A percentile compares a stretch with the other conserved stretches of the same genome.
phyloP scores from a whole-genome alignment of 2,113 vertebrate genomes.

The Cairina moschata region DNA sequence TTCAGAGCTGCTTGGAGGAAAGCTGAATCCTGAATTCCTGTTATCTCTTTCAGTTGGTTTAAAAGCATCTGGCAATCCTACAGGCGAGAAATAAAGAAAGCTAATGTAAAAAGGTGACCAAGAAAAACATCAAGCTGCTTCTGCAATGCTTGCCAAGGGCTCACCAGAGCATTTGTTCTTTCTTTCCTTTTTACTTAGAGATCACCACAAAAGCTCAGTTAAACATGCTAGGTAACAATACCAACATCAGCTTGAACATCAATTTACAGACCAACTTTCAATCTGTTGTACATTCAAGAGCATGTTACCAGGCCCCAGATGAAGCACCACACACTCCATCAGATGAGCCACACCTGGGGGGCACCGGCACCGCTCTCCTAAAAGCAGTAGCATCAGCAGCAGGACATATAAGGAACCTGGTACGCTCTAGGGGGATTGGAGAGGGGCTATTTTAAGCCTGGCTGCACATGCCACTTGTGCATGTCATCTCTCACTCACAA shows the following conservation, averaged over 20 bases:
- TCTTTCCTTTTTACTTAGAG: background rate
- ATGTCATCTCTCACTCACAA: slow-evolving; percentile 83
- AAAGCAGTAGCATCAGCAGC: slow-evolving; percentile 10
- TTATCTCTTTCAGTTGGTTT: slow-evolving; percentile 94
- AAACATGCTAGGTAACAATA: fast-evolving
- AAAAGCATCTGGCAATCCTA: slow-evolving; percentile 87
- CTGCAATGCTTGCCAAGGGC: background rate
- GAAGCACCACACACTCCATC: fast-evolving
- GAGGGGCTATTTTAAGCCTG: slow-evolving; percentile 88
- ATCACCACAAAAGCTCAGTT: background rate
- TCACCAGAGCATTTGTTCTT: fast-evolving
- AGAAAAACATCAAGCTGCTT: background rate
- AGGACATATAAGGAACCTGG: slow-evolving; percentile 84
- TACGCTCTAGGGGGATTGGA: slow-evolving; percentile 60
- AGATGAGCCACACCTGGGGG: background rate
- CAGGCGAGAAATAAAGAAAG: background rate
- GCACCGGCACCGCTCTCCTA: background rate
- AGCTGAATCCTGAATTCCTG: slow-evolving; percentile 88
- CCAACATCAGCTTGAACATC: fast-evolving
- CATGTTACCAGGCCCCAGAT: fast-evolving
- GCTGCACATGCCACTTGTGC: slow-evolving; percentile 83
- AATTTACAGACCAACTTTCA: fast-evolving
- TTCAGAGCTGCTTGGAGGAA: slow-evolving; percentile 88
- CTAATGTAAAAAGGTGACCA: background rate
- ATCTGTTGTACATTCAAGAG: fast-evolving